These are phyloP conservation scores for Octodon degus DNA, from an alignment of 2,113 vertebrate species.

Conservation along the genomic window DNA sequence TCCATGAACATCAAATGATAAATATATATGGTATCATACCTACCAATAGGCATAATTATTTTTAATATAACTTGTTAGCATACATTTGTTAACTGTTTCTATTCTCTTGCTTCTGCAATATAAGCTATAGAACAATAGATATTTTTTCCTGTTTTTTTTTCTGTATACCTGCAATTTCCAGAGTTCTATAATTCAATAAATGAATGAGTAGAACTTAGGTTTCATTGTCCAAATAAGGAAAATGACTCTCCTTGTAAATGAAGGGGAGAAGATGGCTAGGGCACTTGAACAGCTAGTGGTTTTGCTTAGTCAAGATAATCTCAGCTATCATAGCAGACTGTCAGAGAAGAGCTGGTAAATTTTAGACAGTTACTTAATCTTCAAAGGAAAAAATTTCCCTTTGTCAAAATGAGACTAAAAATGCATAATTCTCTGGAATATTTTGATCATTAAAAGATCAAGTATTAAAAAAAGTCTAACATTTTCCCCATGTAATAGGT, in stretches of 20 bases:
- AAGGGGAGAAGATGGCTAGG: not conserved
- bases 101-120: not conserved
- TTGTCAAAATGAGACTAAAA: not conserved
- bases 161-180: not conserved
- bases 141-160: not conserved
- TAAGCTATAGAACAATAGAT: not conserved
- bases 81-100: not conserved
- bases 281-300: not conserved
- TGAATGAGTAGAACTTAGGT: not conserved
- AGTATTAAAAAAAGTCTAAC: not conserved
- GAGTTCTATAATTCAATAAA: not conserved
- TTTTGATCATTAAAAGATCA: not conserved
- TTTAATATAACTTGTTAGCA: not conserved
- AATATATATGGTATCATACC: not conserved
- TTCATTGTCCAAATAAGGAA: not conserved
- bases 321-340: not conserved
- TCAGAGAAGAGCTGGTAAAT: not conserved
- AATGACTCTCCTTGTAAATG: not conserved
- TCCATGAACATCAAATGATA: not conserved
- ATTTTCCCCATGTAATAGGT: not conserved
- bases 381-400: not conserved
- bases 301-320: not conserved
- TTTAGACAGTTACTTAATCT: not conserved
- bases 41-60: not conserved
- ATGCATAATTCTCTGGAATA: not conserved